Evolutionary conservation across 2,888 invertebrate species (phyloP).

Genomic region (Pomacea canaliculata): DNA sequence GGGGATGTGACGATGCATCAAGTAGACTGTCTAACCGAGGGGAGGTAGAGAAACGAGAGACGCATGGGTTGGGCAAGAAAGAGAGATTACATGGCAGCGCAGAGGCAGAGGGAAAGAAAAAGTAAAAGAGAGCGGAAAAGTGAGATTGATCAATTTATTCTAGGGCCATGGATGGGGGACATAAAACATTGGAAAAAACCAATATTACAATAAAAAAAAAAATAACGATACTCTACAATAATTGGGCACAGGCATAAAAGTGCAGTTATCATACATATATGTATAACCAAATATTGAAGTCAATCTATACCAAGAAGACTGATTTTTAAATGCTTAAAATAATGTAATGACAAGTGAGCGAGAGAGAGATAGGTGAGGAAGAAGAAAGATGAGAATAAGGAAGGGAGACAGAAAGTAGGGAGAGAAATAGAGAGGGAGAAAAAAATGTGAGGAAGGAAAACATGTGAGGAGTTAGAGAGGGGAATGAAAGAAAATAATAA

Average conservation of each 20-base stretch:
- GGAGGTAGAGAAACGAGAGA: neutral
- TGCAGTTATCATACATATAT: too few species aligned
- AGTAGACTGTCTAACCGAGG: neutral
- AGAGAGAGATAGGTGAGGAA: neutral
- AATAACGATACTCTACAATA: too few species aligned
- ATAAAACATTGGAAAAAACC: too few species aligned
- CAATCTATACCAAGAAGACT: neutral
- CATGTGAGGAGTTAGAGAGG: too few species aligned
- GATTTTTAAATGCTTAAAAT: neutral
- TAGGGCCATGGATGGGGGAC: too few species aligned
- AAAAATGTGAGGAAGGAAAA: neutral
- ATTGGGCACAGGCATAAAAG: too few species aligned
- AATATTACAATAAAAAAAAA: too few species aligned
- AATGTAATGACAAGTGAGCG: neutral
- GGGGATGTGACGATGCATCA: neutral
- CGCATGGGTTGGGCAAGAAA: neutral
- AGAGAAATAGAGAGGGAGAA: constrained; percentile 5
- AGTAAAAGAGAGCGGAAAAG: neutral
- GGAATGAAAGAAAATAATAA: too few species aligned
- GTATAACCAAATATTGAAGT: too few species aligned
- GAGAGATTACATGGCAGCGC: neutral
- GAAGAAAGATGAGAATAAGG: neutral
- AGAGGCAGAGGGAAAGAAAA: neutral
- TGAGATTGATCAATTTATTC: neutral
- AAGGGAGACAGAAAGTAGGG: constrained; percentile 15